Base-by-base conservation (phyloP, 2,888 invertebrate species). In the Chrysodeixis includens region DNA sequence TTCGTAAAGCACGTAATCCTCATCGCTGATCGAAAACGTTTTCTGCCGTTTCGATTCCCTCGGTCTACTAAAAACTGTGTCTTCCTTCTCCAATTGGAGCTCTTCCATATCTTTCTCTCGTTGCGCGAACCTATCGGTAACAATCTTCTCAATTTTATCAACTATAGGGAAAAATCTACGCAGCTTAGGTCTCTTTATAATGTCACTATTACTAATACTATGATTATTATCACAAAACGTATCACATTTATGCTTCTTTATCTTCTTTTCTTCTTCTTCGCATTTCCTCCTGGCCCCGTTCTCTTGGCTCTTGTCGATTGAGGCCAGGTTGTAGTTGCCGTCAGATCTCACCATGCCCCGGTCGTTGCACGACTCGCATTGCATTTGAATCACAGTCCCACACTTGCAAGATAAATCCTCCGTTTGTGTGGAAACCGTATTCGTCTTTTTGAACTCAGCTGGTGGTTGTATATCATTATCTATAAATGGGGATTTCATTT, bases 241-340 rank as follows among this genome's bases (percentile, higher is more conserved):
- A 94, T 95, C 95, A 94, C 94, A 95, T 92, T 95, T 94, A 82
- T 88, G 93, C 91, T 94, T 94, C 80, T 93, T 92, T 71, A 90
- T 82, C 81, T 87, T 83, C 67, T 89, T 91, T 10, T 86, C 89
- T 44, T 88, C 90, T 4, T 90, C 90, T 30, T 88, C 89, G 49
- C 86, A 86, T 82, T 88, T 90, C 54, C 90, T 77, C 44, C 91
- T 81, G 9, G 86, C 88, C 9, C 89, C 89, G 53, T 85, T 88
- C 56, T 89, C 76, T 30, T 57, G 51, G 55, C 56, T 81, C 59
- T 68, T 69, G 49, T 75, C 49, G 30, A 56, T 56, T 0, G 69
- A 73, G 4, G 74, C 83, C 16, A 95, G 62, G 56, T 95, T 86
- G 76, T 94, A 94, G 57, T 85, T 94, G 0, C 83, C 94, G n/a